Evolutionary conservation across 2,888 invertebrate species (phyloP).

Genomic region (Leptinotarsa rubiginosa): DNA sequence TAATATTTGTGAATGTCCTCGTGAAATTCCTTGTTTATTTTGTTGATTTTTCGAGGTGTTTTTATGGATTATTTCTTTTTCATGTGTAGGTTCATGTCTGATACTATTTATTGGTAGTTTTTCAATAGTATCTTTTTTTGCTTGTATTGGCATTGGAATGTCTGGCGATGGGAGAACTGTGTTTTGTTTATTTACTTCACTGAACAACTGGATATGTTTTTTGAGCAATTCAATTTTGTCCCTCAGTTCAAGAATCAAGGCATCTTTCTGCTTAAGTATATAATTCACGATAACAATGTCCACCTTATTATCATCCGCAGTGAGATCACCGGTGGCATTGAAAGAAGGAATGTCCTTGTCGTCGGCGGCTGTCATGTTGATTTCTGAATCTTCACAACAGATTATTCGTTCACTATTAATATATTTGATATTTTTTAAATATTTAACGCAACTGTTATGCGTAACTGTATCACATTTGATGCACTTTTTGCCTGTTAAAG

Average conservation of each 20-base stretch:
- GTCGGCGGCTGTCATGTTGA: not conserved
- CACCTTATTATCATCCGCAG: not conserved
- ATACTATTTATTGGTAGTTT: not conserved
- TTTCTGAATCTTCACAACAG: not conserved
- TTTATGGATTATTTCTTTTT: not conserved
- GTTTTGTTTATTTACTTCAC: not conserved
- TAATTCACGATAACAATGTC: not conserved
- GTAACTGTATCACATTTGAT: not conserved
- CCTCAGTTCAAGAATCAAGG: not conserved
- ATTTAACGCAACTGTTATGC: slow-evolving; percentile 4
- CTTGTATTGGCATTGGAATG: not conserved
- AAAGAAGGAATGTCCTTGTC: not conserved
- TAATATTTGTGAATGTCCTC: not conserved
- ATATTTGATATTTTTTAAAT: not conserved
- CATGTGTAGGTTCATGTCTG: not conserved
- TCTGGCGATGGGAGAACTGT: not conserved
- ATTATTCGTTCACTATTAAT: not conserved
- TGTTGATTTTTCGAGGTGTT: not conserved
- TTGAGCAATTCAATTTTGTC: slow-evolving; percentile 1
- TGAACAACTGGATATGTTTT: not conserved
- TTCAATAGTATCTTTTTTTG: not conserved
- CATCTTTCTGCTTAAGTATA: not conserved
- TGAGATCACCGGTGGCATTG: not conserved
- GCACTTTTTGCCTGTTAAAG: slow-evolving; percentile 18
- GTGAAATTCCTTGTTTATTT: not conserved